Evolutionary conservation across 2,113 vertebrate genomes (phyloP), one percentile per base, ranked within the genome.

Genomic region (Elanus axillaris): DNA sequence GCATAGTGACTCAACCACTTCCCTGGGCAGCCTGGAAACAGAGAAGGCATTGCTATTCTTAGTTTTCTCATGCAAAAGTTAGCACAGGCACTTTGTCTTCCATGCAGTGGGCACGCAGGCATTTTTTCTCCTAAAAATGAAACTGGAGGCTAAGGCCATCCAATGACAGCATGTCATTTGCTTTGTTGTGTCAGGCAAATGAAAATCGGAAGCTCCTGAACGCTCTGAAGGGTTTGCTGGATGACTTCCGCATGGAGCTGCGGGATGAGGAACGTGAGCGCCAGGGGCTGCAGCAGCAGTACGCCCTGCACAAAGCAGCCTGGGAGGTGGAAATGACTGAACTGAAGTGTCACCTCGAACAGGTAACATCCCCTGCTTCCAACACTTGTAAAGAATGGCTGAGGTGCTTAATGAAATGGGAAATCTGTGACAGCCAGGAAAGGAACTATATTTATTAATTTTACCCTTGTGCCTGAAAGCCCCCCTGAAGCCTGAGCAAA

Each of bases 291-390:
- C 99, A 99, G 97, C 99, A 99, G 97, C 98, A 98, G 52, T 99
- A 99, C 0, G 99, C 99, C 89, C 98, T 98, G 52, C 99, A 99
- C 97, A 99, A 98, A 96, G 99, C 99, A 5, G 95, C 99, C 87
- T 99, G 99, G 99, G 99, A 99, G 76, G 98, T 99, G 95, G 99
- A 99, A 91, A 97, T 98, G 97, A 98, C 99, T 6, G 95, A 99
- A 42, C 98, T 99, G 82, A 99, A 98, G 95, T 98, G 99, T 95
- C 99, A 97, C 79, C 97, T 99, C 7, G 80, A 98, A 4, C 99
- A 99, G 99, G 99, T 99, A 98, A 93, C 0, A 0, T 69, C 21
- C 38, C 26, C 48, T 0, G 0, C 0, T 0, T 7, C 42, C 56
- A 31, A 6, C 23, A 72, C 17, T 3, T 1, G 3, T 25, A 15